A percentile compares a stretch with the other conserved stretches of the same genome.
phyloP scores from a whole-genome alignment of 2,113 vertebrate species.

The Octodon degus region DNA sequence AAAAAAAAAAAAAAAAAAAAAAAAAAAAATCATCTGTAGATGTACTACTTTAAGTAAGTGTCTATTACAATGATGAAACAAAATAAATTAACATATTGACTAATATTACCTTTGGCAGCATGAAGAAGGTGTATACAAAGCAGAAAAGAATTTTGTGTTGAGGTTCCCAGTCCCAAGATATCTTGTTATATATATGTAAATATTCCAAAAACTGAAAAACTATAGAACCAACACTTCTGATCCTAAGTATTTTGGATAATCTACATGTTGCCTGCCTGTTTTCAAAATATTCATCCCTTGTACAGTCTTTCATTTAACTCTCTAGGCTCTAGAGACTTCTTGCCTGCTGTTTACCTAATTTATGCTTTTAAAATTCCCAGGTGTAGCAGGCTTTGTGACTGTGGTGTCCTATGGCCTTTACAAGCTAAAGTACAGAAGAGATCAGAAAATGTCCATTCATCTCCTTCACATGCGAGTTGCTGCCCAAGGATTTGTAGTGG shows the following conservation, averaged over 20 bases:
- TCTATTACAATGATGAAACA: neutral
- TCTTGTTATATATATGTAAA: neutral
- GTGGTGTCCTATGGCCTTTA: constrained; percentile 81
- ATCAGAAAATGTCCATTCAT: constrained; percentile 81
- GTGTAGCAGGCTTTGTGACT: constrained; percentile 81
- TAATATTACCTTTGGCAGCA: neutral
- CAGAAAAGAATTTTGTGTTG: neutral
- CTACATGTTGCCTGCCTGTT: neutral
- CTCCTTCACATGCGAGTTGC: constrained; percentile 84
- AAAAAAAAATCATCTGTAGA: neutral
- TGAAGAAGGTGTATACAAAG: neutral
- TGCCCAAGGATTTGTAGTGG: constrained; percentile 83
- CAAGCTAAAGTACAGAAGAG: constrained; percentile 76
- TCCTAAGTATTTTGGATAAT: neutral
- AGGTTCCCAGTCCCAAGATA: neutral
- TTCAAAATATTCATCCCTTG: neutral
- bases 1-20: neutral
- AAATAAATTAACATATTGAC: neutral
- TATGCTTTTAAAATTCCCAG: constrained; percentile 60
- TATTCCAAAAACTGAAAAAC: neutral
- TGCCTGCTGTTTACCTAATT: neutral
- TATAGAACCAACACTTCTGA: neutral
- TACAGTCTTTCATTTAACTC: neutral
- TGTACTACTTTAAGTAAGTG: neutral
- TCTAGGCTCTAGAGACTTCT: constrained; percentile 13